Evolutionary conservation across 2,797 vertebrate species (phyloP), one percentile per base, ranked within the genome.

Genomic region (Acipenser oxyrinchus): DNA sequence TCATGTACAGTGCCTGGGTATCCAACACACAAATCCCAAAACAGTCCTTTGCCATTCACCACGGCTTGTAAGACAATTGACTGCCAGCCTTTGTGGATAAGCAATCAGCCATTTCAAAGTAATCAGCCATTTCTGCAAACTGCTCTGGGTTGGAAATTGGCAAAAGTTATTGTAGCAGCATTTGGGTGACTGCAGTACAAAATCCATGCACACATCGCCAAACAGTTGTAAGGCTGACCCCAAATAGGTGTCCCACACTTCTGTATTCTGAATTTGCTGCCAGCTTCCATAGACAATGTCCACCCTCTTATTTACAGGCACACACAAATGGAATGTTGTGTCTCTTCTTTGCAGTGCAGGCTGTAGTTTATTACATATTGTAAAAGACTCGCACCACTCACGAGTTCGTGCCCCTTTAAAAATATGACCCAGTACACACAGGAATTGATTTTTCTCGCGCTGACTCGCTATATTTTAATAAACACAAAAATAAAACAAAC

Each of bases 11-110:
- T 64, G 1, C 64, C 75, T 0, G 69, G 73, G 51, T 70, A 71
- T 1, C 72, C 71, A 0, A 77, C 64, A 4, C 72, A 68, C 7
- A 80, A 13, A 11, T 70, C 72, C 76, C 75, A 78, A 51, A 77
- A 74, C 1, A 73, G 71, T 3, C 70, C 71, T 0, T 69, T 66
- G 1, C 70, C 64, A 18, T 77, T 4, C 23, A 37, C 23, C 23
- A 37, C 23, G 2, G 67, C 64, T 51, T 75, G 70, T 0, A 78
- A 65, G 0, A 76, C 63, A 48, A 72, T 48, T 0, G 59, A 73
- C 6, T 70, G 58, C 71, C 74, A 75, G 1, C 73, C 75, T 1
- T 72, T 76, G 7, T 60, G 51, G 10, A 76, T 76, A 49, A 62
- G n/a, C n/a, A 77, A 49, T 55, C n/a, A 73, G 8, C 61, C 49